Base-by-base conservation (phyloP, 1,140 invertebrate genomes). In the Mycetomoellerius zeteki region DNA sequence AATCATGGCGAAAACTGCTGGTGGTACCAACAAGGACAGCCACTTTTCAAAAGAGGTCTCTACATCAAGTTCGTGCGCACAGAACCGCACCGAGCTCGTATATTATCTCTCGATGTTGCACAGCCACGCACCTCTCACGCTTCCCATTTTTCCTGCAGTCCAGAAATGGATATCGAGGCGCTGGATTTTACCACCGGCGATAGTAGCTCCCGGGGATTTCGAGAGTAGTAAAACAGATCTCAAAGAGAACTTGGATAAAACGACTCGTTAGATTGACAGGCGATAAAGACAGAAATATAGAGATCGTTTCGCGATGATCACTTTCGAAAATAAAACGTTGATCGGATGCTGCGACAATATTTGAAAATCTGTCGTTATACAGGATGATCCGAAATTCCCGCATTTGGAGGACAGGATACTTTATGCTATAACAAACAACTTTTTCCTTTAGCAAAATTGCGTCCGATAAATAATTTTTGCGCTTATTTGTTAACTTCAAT, bases 21-120 rank as follows among this genome's bases (percentile, higher is more conserved):
- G 73, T 27, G 60, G 58, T 85, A 65, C 56, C 89, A 86, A 78
- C 84, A 90, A 88, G 85, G 90, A 92, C 90, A 91, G 84, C 87
- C 88, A 91, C 91, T 91, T 89, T 91, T 88, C 75, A 85, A 84
- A 58, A 90, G 89, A 89, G 89, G 73, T 91, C 88, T 92, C 88
- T 86, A 90, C 78, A 90, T 92, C 88, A 92, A 88, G 85, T 86
- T 76, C 73, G 73, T 80, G 62, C 76, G 71, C 87, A 50, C 84
- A 81, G 80, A 75, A 67, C 62, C 72, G 62, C 65, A 16, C 67
- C 50, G 43, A 27, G 62, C 69, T 85, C 85, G 87, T 86, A 81
- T 88, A 85, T 85, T 78, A 85, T 54, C 73, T 78, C 82, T 24
- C 82, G 27, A 84, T 84, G 80, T 75, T 84, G 69, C 69, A 50